phyloP scores from a whole-genome alignment of 1,140 invertebrate genomes.

The Latrodectus geometricus region DNA sequence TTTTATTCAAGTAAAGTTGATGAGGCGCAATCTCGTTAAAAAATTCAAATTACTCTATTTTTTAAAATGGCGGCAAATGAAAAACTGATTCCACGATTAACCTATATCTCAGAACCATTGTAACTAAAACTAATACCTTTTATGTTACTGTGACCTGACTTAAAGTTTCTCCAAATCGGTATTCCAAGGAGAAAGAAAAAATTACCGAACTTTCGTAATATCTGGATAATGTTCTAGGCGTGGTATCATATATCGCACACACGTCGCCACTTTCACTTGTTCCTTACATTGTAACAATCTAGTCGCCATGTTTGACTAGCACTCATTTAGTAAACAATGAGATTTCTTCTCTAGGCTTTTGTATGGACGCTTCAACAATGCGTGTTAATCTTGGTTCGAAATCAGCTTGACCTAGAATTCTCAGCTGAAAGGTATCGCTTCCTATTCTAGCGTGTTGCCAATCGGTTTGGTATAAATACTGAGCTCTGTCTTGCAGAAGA shows the following conservation, averaged over 20 bases:
- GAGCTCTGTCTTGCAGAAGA: neutral
- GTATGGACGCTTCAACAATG: conserved; percentile 53
- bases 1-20: neutral
- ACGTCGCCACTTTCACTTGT: neutral
- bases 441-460: conserved; percentile 38
- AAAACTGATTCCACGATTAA: conserved; percentile 17
- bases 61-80: neutral
- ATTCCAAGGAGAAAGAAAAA: conserved; percentile 14
- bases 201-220: conserved; percentile 21
- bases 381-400: conserved; percentile 44
- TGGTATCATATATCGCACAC: conserved; percentile 30
- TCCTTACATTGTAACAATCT: conserved; percentile 5
- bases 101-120: conserved; percentile 27
- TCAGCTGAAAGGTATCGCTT: conserved; percentile 45
- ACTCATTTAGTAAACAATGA: conserved; percentile 49
- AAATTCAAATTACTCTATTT: neutral
- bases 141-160: conserved; percentile 18
- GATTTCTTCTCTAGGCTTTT: conserved; percentile 32
- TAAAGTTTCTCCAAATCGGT: neutral
- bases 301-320: conserved; percentile 47
- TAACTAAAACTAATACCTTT: conserved; percentile 37
- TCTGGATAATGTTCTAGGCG: conserved; percentile 16
- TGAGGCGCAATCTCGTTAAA: neutral
- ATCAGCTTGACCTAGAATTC: conserved; percentile 58
- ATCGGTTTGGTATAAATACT: conserved; percentile 43